These are phyloP conservation scores for Epirrhoe alternata DNA, from an alignment of 2,888 invertebrate genomes.

Conservation along the genomic window DNA sequence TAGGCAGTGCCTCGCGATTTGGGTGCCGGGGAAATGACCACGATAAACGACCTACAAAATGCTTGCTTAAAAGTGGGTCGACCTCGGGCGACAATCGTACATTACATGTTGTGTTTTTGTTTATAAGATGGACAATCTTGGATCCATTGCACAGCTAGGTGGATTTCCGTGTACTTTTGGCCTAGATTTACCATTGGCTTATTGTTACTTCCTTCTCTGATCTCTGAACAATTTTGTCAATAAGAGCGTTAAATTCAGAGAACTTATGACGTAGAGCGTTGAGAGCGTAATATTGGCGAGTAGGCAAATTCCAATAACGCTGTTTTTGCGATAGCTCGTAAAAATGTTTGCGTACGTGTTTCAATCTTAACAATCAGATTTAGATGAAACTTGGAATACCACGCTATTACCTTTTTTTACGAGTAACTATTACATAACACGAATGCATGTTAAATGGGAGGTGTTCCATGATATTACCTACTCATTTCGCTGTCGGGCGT, in stretches of 20 bases:
- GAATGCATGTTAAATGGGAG: no score
- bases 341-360: neutral
- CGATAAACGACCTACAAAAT: conserved; percentile 76
- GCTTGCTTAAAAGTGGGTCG: conserved; percentile 73
- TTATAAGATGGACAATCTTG: conserved; percentile 30
- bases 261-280: neutral
- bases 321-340: neutral
- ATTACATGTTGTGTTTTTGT: conserved; percentile 54
- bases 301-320: neutral
- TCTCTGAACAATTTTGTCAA: neutral
- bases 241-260: neutral
- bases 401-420: neutral
- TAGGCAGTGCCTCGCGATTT: conserved; percentile 39
- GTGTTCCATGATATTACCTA: no score
- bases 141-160: neutral
- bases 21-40: conserved; percentile 65
- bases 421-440: no score
- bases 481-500: no score
- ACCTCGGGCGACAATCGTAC: conserved; percentile 56
- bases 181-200: neutral
- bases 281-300: neutral
- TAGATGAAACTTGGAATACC: neutral
- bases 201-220: neutral
- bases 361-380: neutral
- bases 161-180: neutral